Evolutionary conservation across 2,888 invertebrate species (phyloP).

Genomic region (Lithophane semibrunnea): DNA sequence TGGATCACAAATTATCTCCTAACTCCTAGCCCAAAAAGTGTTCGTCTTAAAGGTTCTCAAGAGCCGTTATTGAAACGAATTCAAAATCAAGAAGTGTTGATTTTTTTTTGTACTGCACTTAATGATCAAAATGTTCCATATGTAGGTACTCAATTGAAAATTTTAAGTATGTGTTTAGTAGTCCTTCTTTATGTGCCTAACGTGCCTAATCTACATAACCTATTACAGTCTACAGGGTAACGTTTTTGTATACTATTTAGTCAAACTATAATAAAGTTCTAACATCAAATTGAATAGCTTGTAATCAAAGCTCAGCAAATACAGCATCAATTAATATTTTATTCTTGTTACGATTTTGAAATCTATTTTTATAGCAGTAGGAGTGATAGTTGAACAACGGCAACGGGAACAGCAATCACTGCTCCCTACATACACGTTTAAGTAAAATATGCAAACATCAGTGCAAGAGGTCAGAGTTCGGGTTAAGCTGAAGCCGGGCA

Average conservation of each 20-base stretch:
- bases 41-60: neutral
- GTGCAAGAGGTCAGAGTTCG: constrained; percentile 84
- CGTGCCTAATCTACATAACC: neutral
- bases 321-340: constrained; percentile 11
- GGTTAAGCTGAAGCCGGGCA: constrained; percentile 87
- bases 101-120: neutral
- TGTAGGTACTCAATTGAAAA: neutral
- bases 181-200: neutral
- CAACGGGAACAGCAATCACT: constrained; percentile 33
- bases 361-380: constrained; percentile 3
- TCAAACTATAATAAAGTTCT: constrained; percentile 5
- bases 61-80: neutral
- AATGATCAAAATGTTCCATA: neutral
- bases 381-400: constrained; percentile 20
- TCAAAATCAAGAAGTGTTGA: neutral
- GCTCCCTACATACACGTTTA: constrained; percentile 45
- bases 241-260: neutral
- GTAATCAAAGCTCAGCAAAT: constrained; percentile 15
- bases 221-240: neutral
- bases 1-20: neutral
- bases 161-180: neutral
- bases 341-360: constrained; percentile 13
- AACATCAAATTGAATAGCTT: constrained; percentile 32
- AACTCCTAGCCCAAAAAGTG: neutral
- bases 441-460: constrained; percentile 69